Conservation (phyloP, 2,797 vertebrate species). For the Trachops cirrhosus region DNA sequence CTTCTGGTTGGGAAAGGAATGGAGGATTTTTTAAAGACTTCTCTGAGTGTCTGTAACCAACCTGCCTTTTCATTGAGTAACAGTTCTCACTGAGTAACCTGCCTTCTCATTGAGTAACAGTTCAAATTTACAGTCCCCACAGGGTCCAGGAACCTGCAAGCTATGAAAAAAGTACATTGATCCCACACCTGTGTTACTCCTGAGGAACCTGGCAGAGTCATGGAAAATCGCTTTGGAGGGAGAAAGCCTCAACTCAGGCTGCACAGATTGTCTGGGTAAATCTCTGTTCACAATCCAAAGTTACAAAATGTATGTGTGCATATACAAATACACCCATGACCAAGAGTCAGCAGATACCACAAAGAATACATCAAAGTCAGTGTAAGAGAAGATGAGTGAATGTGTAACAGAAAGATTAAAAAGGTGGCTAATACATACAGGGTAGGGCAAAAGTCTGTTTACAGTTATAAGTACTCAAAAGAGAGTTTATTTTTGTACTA, state of each 20-base stretch:
- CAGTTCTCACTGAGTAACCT: neutral
- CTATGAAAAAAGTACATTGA: neutral
- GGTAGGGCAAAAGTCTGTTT: neutral
- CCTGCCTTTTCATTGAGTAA: neutral
- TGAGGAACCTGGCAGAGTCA: neutral
- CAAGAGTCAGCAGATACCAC: neutral
- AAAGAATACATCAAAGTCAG: neutral
- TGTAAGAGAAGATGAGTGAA: neutral
- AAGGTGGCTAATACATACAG: neutral
- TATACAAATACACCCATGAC: neutral
- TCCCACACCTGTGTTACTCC: neutral
- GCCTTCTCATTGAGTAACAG: neutral
- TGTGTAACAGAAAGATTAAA: neutral
- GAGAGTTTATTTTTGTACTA: neutral
- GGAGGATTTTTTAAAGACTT: neutral
- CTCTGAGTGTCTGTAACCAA: neutral
- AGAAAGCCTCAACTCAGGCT: neutral
- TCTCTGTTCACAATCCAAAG: conserved; percentile 33
- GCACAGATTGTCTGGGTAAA: neutral
- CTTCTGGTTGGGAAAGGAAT: neutral
- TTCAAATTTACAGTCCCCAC: neutral
- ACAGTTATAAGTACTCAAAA: neutral
- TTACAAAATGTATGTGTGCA: neutral
- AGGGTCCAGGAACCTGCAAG: neutral
- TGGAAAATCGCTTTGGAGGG: neutral